Evolutionary conservation across 2,113 vertebrate species (phyloP).

Genomic region (Pleuronectes platessa): DNA sequence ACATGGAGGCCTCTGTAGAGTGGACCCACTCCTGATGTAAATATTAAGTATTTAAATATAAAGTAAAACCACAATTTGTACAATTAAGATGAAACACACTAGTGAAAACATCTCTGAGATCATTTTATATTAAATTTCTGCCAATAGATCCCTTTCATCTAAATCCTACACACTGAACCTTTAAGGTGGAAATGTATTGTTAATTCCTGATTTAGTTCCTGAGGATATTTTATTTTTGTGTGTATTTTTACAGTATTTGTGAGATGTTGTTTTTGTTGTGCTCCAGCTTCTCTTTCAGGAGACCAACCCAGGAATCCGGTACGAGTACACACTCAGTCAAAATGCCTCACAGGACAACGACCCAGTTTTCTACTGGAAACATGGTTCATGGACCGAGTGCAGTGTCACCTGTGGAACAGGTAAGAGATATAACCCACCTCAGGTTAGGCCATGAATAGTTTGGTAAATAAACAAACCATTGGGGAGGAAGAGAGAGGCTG

Average conservation of each 20-base stretch:
- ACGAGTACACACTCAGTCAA: slow-evolving; percentile 92
- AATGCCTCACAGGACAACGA: slow-evolving; percentile 59
- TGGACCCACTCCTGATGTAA: no score
- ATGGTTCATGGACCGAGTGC: slow-evolving; percentile 90
- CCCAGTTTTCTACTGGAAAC: slow-evolving; percentile 88
- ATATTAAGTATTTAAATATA: no score
- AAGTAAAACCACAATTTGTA: no score
- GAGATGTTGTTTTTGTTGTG: slow-evolving; percentile 13
- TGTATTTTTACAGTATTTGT: not conserved
- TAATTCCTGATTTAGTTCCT: not conserved
- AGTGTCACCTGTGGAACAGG: slow-evolving; percentile 91
- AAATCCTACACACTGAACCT: no score
- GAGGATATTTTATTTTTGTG: not conserved
- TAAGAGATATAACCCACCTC: slow-evolving; percentile 55
- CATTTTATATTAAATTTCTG: no score
- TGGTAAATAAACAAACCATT: fast-evolving
- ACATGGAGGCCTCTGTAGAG: no score
- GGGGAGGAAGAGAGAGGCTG: not conserved
- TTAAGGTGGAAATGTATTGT: no score
- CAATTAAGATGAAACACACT: no score
- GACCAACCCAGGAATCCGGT: slow-evolving; percentile 90
- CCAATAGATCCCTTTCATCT: no score
- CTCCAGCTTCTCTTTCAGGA: slow-evolving; percentile 94
- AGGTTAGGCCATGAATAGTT: not conserved
- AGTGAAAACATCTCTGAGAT: no score